A percentile compares a stretch with the other conserved stretches of the same genome.
phyloP scores from a whole-genome alignment of 2,888 invertebrate species.

The Ectobius pallidus region DNA sequence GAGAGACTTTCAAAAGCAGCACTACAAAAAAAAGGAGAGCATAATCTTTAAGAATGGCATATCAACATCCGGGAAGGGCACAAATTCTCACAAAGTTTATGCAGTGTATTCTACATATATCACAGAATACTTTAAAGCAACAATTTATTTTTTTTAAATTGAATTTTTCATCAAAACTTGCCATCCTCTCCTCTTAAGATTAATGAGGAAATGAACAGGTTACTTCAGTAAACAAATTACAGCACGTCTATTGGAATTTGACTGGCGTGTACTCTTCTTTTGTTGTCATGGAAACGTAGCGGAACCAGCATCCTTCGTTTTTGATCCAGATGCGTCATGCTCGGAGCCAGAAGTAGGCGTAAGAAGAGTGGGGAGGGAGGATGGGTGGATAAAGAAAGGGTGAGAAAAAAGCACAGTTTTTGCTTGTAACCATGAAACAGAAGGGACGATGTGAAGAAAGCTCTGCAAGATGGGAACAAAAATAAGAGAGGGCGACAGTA shows the following conservation, averaged over 20 bases:
- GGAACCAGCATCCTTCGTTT: constrained; percentile 19
- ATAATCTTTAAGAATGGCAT: too few species aligned
- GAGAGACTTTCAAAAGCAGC: too few species aligned
- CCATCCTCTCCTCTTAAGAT: too few species aligned
- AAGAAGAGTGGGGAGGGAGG: background rate
- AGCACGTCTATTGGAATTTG: constrained; percentile 5
- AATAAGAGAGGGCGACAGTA: background rate
- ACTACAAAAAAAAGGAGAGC: too few species aligned
- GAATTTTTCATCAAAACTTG: too few species aligned
- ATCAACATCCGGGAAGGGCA: too few species aligned
- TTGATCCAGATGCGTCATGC: constrained; percentile 22
- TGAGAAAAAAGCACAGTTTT: background rate
- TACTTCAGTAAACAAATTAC: too few species aligned
- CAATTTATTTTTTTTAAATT: too few species aligned
- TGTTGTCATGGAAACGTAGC: constrained; percentile 9
- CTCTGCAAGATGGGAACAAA: too few species aligned
- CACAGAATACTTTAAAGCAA: too few species aligned
- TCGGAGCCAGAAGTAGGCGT: background rate
- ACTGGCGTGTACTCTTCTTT: constrained; percentile 6
- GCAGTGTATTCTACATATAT: too few species aligned
- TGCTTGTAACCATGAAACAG: background rate
- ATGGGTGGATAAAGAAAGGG: background rate
- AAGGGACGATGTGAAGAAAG: background rate
- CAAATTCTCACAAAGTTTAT: background rate
- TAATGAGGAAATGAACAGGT: too few species aligned